Conservation (phyloP, 2,797 vertebrate genomes). For the Scomberomorus guttatus region DNA sequence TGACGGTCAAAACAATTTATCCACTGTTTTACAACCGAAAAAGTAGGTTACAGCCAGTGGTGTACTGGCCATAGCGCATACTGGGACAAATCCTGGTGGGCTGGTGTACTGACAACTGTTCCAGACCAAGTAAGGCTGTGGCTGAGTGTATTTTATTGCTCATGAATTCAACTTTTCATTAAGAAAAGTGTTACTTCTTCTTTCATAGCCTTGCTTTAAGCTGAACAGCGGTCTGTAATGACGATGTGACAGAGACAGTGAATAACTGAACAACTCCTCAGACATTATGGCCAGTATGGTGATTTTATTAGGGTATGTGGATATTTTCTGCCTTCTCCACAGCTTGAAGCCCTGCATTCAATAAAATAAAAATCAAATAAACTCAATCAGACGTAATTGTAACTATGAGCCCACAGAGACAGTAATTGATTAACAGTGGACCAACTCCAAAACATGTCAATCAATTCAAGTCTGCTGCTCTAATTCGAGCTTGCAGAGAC, state of each 20-base stretch:
- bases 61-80: no score
- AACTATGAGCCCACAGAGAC: background rate
- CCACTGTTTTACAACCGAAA: no score
- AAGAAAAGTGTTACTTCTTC: no score
- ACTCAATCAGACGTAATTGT: background rate
- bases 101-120: no score
- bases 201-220: no score
- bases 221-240: background rate
- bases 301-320: background rate
- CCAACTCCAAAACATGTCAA: no score
- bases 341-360: background rate
- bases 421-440: background rate
- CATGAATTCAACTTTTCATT: no score
- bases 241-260: conserved; percentile 2
- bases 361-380: conserved; percentile 19
- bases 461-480: background rate
- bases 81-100: no score
- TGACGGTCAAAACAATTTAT: no score
- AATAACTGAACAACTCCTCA: background rate
- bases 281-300: background rate
- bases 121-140: no score
- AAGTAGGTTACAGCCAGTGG: no score
- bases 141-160: no score
- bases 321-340: background rate
- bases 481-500: background rate